These are phyloP conservation scores for Drosophila parabipectinata DNA, from an alignment of 1,140 invertebrate species.

Conservation along the genomic window DNA sequence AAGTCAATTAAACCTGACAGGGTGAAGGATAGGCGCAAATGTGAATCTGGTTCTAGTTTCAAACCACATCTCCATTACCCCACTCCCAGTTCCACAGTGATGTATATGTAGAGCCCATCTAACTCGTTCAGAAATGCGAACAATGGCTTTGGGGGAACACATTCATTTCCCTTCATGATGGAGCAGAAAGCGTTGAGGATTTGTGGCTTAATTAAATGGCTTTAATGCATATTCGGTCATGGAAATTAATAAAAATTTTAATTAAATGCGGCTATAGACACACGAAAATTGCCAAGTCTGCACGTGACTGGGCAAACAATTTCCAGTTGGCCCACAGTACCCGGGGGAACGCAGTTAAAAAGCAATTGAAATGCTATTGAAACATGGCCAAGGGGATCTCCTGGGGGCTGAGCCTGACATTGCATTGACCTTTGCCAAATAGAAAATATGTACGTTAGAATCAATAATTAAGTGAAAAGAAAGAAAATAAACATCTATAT, in stretches of 20 bases:
- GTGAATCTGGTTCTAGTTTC: constrained; percentile 33
- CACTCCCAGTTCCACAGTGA: neutral
- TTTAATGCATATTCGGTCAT: constrained; percentile 37
- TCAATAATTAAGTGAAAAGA: constrained; percentile 75
- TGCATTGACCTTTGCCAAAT: constrained; percentile 70
- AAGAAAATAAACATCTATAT: constrained; percentile 28
- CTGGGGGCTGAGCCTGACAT: constrained; percentile 58
- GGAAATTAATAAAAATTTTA: constrained; percentile 68
- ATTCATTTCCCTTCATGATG: constrained; percentile 37
- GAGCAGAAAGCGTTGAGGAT: constrained; percentile 7
- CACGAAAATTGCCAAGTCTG: constrained; percentile 41
- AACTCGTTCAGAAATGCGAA: constrained; percentile 25
- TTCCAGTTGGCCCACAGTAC: constrained; percentile 19
- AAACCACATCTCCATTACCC: constrained; percentile 12
- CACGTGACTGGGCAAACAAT: constrained; percentile 67
- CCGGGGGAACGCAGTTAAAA: constrained; percentile 63
- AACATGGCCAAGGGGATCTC: constrained; percentile 51
- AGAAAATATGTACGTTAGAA: constrained; percentile 59
- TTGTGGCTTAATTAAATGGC: constrained; percentile 8
- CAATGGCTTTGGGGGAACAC: constrained; percentile 16
- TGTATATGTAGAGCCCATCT: neutral
- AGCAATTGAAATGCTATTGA: constrained; percentile 62
- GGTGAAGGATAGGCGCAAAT: constrained; percentile 30
- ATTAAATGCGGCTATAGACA: constrained; percentile 53
- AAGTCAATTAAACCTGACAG: constrained; percentile 54